Evolutionary conservation across 2,888 invertebrate species (phyloP).

Genomic region (Nasonovia ribisnigri): DNA sequence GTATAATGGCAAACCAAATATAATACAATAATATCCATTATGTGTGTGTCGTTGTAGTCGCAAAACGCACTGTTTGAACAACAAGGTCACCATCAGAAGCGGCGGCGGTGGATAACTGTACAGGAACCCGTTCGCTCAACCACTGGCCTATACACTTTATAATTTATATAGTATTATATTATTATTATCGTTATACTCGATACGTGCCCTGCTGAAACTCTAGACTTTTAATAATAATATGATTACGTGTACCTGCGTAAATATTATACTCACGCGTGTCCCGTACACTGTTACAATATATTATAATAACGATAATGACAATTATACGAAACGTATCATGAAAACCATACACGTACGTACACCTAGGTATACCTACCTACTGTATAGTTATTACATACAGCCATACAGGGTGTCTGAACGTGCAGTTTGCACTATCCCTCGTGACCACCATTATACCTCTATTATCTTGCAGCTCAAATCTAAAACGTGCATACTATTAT

Average conservation of each 20-base stretch:
- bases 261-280: background rate
- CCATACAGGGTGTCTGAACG: background rate
- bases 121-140: constrained; percentile 13
- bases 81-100: constrained; percentile 31
- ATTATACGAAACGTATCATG: background rate
- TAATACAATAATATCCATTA: background rate
- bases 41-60: background rate
- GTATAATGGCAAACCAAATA: background rate
- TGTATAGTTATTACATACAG: background rate
- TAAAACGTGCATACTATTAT: too few species aligned
- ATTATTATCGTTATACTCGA: constrained; percentile 1
- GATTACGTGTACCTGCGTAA: background rate
- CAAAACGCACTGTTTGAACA: background rate
- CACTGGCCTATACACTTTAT: background rate
- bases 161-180: background rate
- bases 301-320: background rate
- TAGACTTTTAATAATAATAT: background rate
- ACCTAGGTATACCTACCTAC: background rate
- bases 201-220: constrained; percentile 20
- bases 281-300: constrained; percentile 20
- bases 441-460: background rate
- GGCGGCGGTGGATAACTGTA: constrained; percentile 1
- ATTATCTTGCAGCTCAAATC: too few species aligned
- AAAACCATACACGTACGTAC: background rate
- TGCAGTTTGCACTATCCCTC: background rate